Percentiles rank a stretch among this genome's conserved stretches.
These are phyloP conservation scores for Xenopus laevis DNA, from an alignment of 2,113 vertebrate genomes.

Conservation along the genomic window DNA sequence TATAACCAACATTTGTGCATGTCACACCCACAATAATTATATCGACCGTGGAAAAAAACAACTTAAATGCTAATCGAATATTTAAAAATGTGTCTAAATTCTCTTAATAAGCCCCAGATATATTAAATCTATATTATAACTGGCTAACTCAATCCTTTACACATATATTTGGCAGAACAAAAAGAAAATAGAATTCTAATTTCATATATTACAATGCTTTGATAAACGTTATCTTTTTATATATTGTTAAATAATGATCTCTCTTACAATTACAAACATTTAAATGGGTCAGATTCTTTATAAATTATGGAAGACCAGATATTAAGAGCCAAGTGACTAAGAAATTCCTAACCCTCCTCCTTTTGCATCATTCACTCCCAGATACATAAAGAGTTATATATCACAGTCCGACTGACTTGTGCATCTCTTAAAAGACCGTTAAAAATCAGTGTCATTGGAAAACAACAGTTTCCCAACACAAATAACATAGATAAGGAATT, in stretches of 20 bases:
- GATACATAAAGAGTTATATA: too few relatives aligned
- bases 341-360: not conserved
- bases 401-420: too few relatives aligned
- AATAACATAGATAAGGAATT: too few relatives aligned
- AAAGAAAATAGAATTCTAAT: not conserved
- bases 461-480: too few relatives aligned
- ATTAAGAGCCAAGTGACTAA: not conserved
- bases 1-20: too few relatives aligned
- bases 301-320: conserved; percentile 24
- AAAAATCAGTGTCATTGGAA: too few relatives aligned
- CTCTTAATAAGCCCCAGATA: too few relatives aligned
- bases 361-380: too few relatives aligned
- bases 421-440: too few relatives aligned
- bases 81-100: not conserved
- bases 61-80: not conserved
- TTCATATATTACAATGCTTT: not conserved
- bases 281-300: conserved; percentile 1
- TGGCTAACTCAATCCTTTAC: too few relatives aligned
- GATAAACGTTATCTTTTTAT: not conserved
- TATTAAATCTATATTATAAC: too few relatives aligned
- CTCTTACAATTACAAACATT: not conserved
- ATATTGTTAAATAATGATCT: conserved; percentile 2
- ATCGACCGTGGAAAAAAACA: not conserved
- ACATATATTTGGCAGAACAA: not conserved
- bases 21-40: too few relatives aligned